phyloP scores from a whole-genome alignment of 2,797 vertebrate species.

The Aulostomus chinensis region DNA sequence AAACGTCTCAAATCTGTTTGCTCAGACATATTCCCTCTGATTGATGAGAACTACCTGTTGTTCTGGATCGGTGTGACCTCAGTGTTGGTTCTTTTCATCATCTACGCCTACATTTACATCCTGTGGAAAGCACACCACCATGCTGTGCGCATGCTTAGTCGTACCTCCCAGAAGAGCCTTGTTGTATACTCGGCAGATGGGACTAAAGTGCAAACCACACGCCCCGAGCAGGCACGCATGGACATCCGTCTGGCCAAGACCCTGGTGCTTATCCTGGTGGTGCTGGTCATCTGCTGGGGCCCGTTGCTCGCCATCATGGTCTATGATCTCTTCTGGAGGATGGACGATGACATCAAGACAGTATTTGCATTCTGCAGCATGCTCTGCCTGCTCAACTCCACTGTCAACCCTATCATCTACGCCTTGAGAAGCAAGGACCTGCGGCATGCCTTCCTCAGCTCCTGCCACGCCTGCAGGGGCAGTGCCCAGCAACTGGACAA shows the following conservation, averaged over 20 bases:
- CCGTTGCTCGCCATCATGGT: constrained; percentile 98
- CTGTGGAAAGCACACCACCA: constrained; percentile 99
- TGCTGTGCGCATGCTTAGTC: constrained; percentile 95
- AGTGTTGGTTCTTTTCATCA: constrained; percentile 93
- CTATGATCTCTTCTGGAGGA: constrained; percentile 98
- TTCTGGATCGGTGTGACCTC: constrained; percentile 99
- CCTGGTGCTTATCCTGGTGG: constrained; percentile 96
- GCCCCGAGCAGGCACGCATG: constrained; percentile 97
- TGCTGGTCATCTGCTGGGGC: constrained; percentile 98
- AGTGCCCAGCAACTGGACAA: constrained; percentile 93
- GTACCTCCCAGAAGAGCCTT: constrained; percentile 96
- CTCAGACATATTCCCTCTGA: constrained; percentile 98
- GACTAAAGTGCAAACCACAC: constrained; percentile 93
- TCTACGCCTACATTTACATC: constrained; percentile 99
- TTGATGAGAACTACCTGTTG: constrained; percentile 96
- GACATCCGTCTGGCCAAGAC: constrained; percentile 99
- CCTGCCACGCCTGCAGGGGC: constrained; percentile 91
- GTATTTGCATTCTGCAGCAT: constrained; percentile 98
- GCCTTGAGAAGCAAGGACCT: constrained; percentile 98
- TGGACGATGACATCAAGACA: constrained; percentile 97
- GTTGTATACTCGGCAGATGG: constrained; percentile 94
- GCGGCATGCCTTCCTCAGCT: constrained; percentile 93
- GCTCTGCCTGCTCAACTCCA: constrained; percentile 98
- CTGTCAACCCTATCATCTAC: constrained; percentile 98
- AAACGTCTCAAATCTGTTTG: constrained; percentile 93